A percentile compares a stretch with the other conserved stretches of the same genome.
Conservation (phyloP, 2,113 vertebrate genomes). For the Urocynchramus pylzowi region DNA sequence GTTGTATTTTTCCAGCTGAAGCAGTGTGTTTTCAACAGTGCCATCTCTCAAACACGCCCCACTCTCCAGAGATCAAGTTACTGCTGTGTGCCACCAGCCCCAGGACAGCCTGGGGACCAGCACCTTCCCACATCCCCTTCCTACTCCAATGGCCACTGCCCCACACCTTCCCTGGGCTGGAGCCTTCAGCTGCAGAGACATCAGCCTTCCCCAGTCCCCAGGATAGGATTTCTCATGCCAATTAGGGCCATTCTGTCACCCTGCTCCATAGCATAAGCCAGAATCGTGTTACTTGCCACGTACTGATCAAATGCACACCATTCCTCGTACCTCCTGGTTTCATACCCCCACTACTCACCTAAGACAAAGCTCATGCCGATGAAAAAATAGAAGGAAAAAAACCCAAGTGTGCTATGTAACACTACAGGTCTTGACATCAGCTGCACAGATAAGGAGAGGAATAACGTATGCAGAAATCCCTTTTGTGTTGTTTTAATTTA, state of each 20-base stretch:
- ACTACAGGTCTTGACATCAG: background rate
- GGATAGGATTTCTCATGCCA: background rate
- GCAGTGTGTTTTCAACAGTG: fast-evolving
- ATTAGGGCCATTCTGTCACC: background rate
- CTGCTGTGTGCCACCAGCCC: background rate
- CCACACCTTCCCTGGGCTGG: background rate
- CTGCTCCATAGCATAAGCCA: background rate
- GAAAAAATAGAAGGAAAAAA: background rate
- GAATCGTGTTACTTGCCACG: fast-evolving
- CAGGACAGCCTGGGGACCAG: background rate
- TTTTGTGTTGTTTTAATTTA: background rate
- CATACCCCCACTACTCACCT: background rate
- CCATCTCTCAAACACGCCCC: background rate
- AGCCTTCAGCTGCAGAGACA: background rate
- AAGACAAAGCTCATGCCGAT: background rate
- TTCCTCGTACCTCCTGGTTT: background rate
- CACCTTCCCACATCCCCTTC: fast-evolving
- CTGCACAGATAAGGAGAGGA: background rate
- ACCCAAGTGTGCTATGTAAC: fast-evolving
- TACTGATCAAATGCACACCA: background rate
- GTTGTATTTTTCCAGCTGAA: background rate
- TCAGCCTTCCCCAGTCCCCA: background rate
- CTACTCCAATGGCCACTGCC: fast-evolving
- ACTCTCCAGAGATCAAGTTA: background rate
- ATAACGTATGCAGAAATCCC: background rate